Base-by-base conservation (phyloP, 2,888 invertebrate genomes). In the Caenorhabditis uteleia region DNA sequence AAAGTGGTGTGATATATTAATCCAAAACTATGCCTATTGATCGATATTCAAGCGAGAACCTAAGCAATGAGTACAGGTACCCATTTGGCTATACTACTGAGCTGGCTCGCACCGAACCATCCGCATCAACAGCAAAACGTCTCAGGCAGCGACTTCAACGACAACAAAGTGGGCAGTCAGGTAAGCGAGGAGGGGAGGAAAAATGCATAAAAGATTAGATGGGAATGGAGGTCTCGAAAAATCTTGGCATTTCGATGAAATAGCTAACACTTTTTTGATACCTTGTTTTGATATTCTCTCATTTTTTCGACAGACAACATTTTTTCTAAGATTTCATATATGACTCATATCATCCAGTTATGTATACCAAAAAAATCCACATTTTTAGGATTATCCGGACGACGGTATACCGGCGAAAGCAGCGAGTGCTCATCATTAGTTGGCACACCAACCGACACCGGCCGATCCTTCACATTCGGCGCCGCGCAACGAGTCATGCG, bases 401-500 rank as follows among this genome's bases (percentile, higher is more conserved):
- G 78, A 48, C 69, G 78, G 25, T 78, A 78, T 38, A 79, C 79
- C 34, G 81, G 82, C 27, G 82, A 82, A 55, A 78, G 78, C 58
- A 81, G 80, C 50, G 82, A 79, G 56, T 75, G 77, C 36, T 77
- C 77, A 12, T 82, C 82, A 21, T 46, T 78, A 3, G 82, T 82
- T 23, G 82, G 82, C 33, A 82, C 82, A 31, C 82, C 82, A 21
- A 82, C 82, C 21, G 82, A 82, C 54, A 80, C 81, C 20, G 81
- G 75, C 12, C 54, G 70, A 58, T 68, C 72, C 18, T 72, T 69
- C 55, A 72, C 69, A 10, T 70, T 67, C 36, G 68, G 68, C 27
- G 56, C 64, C 0, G 70, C 70, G 20, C 79, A 78, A 42, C 53
- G 79, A 40, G 75, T 79, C 34, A 70, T 77, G 56, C 69, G 77